Base-by-base conservation (phyloP, 2,797 vertebrate species). In the Fratercula arctica region DNA sequence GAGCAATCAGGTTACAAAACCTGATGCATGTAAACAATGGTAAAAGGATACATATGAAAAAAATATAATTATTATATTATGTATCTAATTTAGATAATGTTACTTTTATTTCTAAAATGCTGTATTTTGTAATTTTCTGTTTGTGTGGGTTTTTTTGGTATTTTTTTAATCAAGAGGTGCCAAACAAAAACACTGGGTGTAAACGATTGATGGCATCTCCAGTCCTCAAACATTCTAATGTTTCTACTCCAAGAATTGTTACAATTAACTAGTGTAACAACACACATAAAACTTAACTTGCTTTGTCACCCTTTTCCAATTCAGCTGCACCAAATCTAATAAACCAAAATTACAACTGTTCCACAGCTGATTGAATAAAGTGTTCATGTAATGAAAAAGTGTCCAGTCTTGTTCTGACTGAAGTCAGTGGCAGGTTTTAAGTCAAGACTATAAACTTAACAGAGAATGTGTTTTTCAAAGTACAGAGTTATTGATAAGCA, bases 321-420 rank as follows among this genome's bases (percentile, higher is more conserved):
- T 93, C 46, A 90, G 31, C 29, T 83, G 45, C 50, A 73, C 41
- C 18, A 86, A 89, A 94, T 73, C 37, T 76, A 90, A 93, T 89
- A 91, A 91, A 91, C 6, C 11, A 90, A 94, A 96, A 93, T 84
- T 78, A 84, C 61, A 92, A 43, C 46, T 73, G 46, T 77, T 89
- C 50, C 79, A 84, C 19, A 89, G n/a, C 21, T 78, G 51, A 90
- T 78, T 93, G 72, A 92, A 75, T 86, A 85, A 94, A 95, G 69
- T 43, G 16, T 64, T 90, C 13, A 26, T 37, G 24, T 63, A 86
- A 89, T 76, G 21, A 95, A 85, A 90, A 91, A 85, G 3, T 82
- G 48, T 74, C 72, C 10, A 1, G n/a, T 74, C 67, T 83, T 13
- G 2, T 91, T 92, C 16, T 63, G 26, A 92, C 13, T 90, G 35